These are phyloP conservation scores for Halcyon senegalensis DNA, from an alignment of 2,113 vertebrate genomes.

Conservation along the genomic window DNA sequence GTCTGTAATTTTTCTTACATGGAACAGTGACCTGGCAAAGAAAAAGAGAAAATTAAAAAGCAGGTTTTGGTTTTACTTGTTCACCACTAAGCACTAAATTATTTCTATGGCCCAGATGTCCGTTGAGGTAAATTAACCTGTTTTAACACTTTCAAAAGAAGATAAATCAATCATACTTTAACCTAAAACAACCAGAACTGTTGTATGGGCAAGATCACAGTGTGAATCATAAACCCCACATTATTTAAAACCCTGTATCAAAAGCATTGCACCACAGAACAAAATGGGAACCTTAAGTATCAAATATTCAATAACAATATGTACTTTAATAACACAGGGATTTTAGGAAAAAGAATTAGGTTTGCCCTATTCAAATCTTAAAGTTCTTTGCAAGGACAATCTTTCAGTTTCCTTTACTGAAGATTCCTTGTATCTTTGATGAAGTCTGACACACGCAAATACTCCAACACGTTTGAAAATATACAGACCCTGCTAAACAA, in stretches of 20 bases:
- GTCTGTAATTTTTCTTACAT: constrained; percentile 55
- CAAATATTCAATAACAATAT: neutral
- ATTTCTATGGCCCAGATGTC: neutral
- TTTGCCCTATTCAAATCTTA: neutral
- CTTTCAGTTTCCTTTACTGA: neutral
- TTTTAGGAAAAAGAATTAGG: neutral
- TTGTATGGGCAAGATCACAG: neutral
- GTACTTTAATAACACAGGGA: neutral
- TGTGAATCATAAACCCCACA: neutral
- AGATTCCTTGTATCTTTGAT: neutral
- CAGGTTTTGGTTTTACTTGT: neutral
- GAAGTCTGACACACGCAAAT: neutral
- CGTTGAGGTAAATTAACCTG: neutral
- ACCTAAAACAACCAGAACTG: neutral
- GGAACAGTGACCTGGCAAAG: constrained; percentile 60
- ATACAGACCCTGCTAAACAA: neutral
- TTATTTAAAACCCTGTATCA: neutral
- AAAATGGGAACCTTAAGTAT: neutral
- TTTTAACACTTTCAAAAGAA: neutral
- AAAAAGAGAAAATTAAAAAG: constrained; percentile 1
- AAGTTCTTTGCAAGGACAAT: neutral
- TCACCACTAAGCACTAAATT: neutral
- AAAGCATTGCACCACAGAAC: neutral
- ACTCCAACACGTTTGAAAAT: neutral
- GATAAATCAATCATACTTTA: neutral